These are phyloP conservation scores for Rhinoptilus africanus DNA, from an alignment of 2,113 vertebrate genomes.

Conservation along the genomic window DNA sequence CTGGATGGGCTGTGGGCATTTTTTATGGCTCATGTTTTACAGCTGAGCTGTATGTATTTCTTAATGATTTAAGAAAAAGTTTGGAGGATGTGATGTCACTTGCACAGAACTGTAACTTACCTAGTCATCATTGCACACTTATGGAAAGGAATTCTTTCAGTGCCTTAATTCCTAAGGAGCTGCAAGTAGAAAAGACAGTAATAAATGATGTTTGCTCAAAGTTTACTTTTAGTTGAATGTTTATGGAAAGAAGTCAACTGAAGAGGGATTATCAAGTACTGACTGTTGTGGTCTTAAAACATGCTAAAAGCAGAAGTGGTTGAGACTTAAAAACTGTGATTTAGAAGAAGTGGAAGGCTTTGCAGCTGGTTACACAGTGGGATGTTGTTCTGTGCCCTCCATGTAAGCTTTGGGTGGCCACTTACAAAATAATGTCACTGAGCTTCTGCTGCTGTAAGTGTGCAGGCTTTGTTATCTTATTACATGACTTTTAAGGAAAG, in stretches of 20 bases:
- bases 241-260: not conserved
- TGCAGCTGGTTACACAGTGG: not conserved
- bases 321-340: not conserved
- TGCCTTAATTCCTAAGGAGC: not conserved
- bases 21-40: not conserved
- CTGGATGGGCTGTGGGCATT: not conserved
- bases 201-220: not conserved
- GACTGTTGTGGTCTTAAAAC: not conserved
- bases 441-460: not conserved
- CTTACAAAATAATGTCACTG: not conserved
- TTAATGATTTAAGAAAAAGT: not conserved
- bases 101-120: not conserved
- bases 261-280: not conserved
- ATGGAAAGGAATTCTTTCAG: not conserved
- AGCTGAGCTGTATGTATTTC: not conserved
- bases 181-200: not conserved
- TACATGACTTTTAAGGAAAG: slow-evolving; percentile 33
- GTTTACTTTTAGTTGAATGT: not conserved
- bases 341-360: not conserved
- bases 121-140: not conserved
- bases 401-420: not conserved
- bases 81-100: not conserved
- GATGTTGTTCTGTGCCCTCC: not conserved
- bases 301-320: not conserved
- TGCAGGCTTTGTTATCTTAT: slow-evolving; percentile 22